Base-by-base conservation (phyloP, 1,140 invertebrate genomes). In the Trichomalopsis sarcophagae region DNA sequence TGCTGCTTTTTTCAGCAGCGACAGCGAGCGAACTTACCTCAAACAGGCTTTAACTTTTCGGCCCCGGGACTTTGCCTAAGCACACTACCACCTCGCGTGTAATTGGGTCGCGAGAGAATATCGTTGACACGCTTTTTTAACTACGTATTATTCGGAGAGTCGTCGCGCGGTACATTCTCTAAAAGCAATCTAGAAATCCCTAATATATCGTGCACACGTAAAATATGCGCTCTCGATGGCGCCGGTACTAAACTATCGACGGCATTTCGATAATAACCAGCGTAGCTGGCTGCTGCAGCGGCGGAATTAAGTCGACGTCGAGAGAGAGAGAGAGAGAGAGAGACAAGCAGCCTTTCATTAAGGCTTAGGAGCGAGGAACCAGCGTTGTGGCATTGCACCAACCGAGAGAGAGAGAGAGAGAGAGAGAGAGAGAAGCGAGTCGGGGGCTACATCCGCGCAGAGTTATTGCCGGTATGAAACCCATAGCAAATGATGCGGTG, bases 381-480 rank as follows among this genome's bases (percentile, higher is more conserved):
- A 33, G 17, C 74, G 23, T 40, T n/a, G 47, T 40, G 23, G 76
- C 77, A 11, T 36, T 55, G 82, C 62, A 47, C 6, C n/a, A 30
- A 6, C 21, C 36, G 44, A 75, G 47, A 74, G 23, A 33, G 2
- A 68, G 80, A 50, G 69, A 50, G n/a, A 33, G 78, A 36, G 50
- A 10, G 76, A 79, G 62, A 79, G 2, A 40, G 17, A 76, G 79
- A 82, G 83, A 36, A 44, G 78, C 73, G 84, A 87, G 74, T 77
- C 78, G 68, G 11, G 68, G 81, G 89, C 88, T 91, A 89, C 90
- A 90, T 89, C 88, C 89, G 89, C 73, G 81, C 81, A 89, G 91
- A 92, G 89, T 93, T 93, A 92, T 93, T 90, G 91, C 91, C 89
- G 89, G 90, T 92, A 93, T 92, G 91, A 92, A 92, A 92, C 91